A percentile compares a stretch with the other conserved stretches of the same genome.
Evolutionary conservation across 2,888 invertebrate genomes (phyloP).

Genomic region (Drosophila imparisetae): DNA sequence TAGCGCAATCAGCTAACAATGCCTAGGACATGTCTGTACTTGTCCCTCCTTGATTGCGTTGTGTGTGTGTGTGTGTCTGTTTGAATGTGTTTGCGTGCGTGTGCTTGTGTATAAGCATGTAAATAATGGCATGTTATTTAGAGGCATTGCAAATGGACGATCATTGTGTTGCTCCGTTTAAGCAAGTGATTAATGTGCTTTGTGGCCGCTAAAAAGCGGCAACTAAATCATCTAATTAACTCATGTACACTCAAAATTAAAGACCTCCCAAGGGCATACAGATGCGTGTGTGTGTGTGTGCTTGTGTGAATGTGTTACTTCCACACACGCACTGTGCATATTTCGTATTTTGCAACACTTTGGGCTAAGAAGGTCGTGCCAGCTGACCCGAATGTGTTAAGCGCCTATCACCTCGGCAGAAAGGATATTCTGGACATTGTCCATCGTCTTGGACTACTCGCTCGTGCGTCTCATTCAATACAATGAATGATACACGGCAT

Average conservation of each 20-base stretch:
- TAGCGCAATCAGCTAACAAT: slow-evolving; percentile 67
- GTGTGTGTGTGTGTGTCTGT: slow-evolving; percentile 6
- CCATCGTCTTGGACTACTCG: slow-evolving; percentile 32
- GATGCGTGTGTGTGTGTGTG: neutral
- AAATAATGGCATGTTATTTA: slow-evolving; percentile 55
- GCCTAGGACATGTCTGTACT: slow-evolving; percentile 12
- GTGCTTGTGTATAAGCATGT: slow-evolving; percentile 27
- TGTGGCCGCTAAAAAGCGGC: slow-evolving; percentile 35
- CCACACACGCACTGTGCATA: slow-evolving; percentile 15
- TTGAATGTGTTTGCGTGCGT: slow-evolving; percentile 4
- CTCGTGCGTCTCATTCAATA: slow-evolving; percentile 75
- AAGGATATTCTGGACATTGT: slow-evolving; percentile 23
- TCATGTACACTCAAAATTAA: slow-evolving; percentile 60
- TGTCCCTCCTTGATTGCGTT: slow-evolving; percentile 11
- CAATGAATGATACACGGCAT: slow-evolving; percentile 41
- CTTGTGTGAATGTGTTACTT: neutral
- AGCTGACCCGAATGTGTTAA: slow-evolving; percentile 66
- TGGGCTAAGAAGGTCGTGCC: slow-evolving; percentile 37
- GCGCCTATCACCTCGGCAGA: slow-evolving; percentile 60
- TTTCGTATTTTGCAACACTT: slow-evolving; percentile 56
- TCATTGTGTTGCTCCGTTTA: slow-evolving; percentile 28
- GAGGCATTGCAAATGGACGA: slow-evolving; percentile 31
- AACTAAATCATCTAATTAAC: slow-evolving; percentile 75
- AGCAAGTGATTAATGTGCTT: slow-evolving; percentile 45
- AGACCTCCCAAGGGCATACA: slow-evolving; percentile 12